Base-by-base conservation (phyloP, 2,888 invertebrate genomes). In the Chloroclystis v-ata region DNA sequence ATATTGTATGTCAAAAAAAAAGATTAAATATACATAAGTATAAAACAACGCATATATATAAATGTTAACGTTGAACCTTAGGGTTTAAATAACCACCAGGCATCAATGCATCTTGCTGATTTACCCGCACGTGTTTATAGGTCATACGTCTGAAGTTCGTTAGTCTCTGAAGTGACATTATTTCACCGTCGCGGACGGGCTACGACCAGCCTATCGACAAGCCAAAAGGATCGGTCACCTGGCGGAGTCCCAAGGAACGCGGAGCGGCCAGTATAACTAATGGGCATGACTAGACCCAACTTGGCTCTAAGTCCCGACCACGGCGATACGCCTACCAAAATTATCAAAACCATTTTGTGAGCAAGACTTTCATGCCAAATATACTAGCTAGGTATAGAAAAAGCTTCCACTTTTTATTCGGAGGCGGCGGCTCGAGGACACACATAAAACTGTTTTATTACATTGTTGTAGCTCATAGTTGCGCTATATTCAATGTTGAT, bases 201-300 rank as follows among this genome's bases (percentile, higher is more conserved):
- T 74, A 72, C 72, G 70, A 78, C 72, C 74, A 72, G 71, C 72
- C 72, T 78, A 82, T 81, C 82, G 78, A 83, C 79, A 82, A 78
- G 86, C 86, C 86, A 87, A 86, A 84, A 85, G 84, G 84, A 82
- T 81, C 79, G 78, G 75, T 72, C 76, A 75, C 85, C 83, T 87
- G 87, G 87, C 86, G 65, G 71, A 72, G 84, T 83, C 85, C 86
- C 86, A 87, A 87, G 73, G 86, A 85, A 87, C 85, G 87, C 78
- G 74, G 29, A 45, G 73, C 69, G 68, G 75, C 69, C 71, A 77
- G 69, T 72, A 76, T 76, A 78, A 79, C 82, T 82, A 82, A 82
- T 80, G 80, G 78, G 69, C 78, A 77, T 78, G 82, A 78, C 75
- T 78, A 75, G 75, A 76, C 85, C 84, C 75, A 86, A 85, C 69